A percentile compares a stretch with the other conserved stretches of the same genome.
Conservation (phyloP, 2,113 vertebrate species). For the Rhinopomastus cyanomelas region DNA sequence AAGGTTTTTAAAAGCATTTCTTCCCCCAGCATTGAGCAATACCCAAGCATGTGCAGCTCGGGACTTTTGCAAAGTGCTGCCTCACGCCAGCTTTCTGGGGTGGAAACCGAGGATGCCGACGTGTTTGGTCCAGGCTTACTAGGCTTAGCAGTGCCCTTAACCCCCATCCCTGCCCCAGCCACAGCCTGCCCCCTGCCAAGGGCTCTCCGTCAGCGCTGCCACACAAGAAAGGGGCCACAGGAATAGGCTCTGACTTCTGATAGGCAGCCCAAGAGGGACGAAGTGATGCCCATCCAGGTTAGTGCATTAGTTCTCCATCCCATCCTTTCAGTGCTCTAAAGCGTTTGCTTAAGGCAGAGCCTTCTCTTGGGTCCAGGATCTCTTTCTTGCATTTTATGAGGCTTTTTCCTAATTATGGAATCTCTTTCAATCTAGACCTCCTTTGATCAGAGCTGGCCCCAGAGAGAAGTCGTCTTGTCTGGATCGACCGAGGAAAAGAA, state of each 20-base stretch:
- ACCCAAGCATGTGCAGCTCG: not conserved
- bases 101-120: not conserved
- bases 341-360: conserved; percentile 45
- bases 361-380: conserved; percentile 54
- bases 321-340: conserved; percentile 34
- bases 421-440: conserved; percentile 57
- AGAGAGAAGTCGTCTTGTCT: conserved; percentile 38
- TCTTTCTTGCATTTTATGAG: conserved; percentile 53
- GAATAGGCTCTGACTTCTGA: not conserved
- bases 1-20: too few relatives aligned
- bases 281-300: not conserved
- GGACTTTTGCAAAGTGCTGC: not conserved
- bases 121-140: not conserved
- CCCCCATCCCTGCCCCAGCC: not conserved
- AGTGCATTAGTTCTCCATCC: not conserved
- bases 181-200: not conserved
- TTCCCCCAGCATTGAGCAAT: not conserved
- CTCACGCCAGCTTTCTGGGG: not conserved
- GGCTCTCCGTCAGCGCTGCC: not conserved
- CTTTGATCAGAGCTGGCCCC: conserved; percentile 57
- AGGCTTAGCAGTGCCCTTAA: not conserved
- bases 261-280: not conserved
- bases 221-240: not conserved
- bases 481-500: conserved; percentile 17
- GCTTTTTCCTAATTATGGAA: conserved; percentile 58